Evolutionary conservation across 2,113 vertebrate species (phyloP).

Genomic region (Rhea americana): DNA sequence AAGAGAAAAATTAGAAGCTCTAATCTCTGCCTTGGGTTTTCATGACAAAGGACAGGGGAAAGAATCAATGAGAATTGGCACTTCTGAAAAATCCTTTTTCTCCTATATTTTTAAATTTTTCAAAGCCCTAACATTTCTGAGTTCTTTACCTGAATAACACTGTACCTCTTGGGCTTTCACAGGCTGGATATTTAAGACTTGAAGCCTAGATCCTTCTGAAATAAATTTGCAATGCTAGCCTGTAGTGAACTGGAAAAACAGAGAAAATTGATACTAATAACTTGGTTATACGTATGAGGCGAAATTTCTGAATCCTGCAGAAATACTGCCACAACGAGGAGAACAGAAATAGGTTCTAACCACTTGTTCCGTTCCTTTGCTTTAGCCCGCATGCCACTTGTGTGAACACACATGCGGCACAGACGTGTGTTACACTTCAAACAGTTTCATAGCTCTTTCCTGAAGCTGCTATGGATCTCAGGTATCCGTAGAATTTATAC

Average conservation of each 20-base stretch:
- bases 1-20: background rate
- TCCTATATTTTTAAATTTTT: background rate
- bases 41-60: background rate
- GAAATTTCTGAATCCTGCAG: background rate
- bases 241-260: background rate
- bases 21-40: background rate
- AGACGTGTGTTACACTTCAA: background rate
- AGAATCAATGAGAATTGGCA: background rate
- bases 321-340: background rate
- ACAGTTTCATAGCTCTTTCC: background rate
- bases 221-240: background rate
- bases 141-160: background rate
- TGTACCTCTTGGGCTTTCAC: background rate
- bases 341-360: background rate
- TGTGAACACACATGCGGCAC: fast-evolving
- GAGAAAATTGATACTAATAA: background rate
- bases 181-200: background rate
- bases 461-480: background rate
- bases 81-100: background rate
- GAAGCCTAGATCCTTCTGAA: background rate
- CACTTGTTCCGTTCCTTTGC: background rate
- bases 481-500: background rate
- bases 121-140: background rate
- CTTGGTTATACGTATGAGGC: fast-evolving
- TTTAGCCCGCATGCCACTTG: background rate